Percentiles rank a stretch among this genome's conserved stretches.
Evolutionary conservation across 2,797 vertebrate genomes (phyloP).

Genomic region (Macrochelys suwanniensis): DNA sequence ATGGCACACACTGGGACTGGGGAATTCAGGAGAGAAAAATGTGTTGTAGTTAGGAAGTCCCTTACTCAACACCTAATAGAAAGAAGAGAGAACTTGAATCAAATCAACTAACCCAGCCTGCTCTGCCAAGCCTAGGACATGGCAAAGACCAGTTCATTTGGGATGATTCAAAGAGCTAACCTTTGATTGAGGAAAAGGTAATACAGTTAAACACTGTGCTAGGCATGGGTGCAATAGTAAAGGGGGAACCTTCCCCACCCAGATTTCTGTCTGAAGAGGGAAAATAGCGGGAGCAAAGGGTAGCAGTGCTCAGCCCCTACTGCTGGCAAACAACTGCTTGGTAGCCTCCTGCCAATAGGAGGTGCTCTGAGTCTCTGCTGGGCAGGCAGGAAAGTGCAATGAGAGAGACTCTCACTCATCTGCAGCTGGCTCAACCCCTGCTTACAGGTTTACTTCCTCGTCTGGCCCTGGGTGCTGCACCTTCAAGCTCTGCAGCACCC

Average conservation of each 20-base stretch:
- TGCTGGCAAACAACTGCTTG: neutral
- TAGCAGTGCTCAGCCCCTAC: neutral
- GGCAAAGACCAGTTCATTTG: rapidly evolving
- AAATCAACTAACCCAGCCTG: rapidly evolving
- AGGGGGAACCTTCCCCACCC: neutral
- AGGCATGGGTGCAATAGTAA: neutral
- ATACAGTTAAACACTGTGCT: neutral
- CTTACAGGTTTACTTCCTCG: neutral
- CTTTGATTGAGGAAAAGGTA: neutral
- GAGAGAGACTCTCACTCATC: neutral
- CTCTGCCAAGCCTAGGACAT: neutral
- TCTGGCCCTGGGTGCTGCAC: neutral
- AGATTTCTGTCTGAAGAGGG: neutral
- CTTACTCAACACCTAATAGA: rapidly evolving
- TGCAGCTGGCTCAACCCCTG: neutral
- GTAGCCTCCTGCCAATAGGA: neutral
- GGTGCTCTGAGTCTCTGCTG: neutral
- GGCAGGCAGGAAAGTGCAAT: neutral
- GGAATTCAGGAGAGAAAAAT: neutral
- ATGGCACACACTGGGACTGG: neutral
- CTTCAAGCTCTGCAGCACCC: neutral
- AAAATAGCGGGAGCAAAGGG: neutral
- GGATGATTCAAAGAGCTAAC: neutral
- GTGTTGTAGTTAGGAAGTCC: neutral
- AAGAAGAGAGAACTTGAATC: neutral